These are phyloP conservation scores for Epinephelus lanceolatus DNA, from an alignment of 2,113 vertebrate genomes.

Conservation along the genomic window DNA sequence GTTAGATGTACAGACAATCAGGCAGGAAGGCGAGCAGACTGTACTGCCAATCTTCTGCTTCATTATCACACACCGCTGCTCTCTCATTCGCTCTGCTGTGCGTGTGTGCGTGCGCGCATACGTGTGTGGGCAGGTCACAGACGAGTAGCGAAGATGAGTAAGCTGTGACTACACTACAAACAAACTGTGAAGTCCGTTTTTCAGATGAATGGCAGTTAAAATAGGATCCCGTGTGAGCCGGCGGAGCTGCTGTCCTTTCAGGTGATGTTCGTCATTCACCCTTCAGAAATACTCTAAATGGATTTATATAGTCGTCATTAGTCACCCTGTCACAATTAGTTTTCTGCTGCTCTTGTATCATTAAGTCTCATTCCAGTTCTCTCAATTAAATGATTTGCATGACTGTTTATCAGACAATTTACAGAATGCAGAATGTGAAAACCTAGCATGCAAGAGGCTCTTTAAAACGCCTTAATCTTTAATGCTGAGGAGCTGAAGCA, in stretches of 20 bases:
- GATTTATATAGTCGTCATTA: constrained; percentile 51
- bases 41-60: constrained; percentile 48
- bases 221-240: not conserved
- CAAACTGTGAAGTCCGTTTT: constrained; percentile 39
- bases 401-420: constrained; percentile 35
- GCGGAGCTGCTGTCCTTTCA: constrained; percentile 31
- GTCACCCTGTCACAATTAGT: constrained; percentile 63
- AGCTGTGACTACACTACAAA: constrained; percentile 33
- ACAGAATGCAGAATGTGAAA: not conserved
- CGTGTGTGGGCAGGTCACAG: constrained; percentile 46
- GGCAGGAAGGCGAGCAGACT: constrained; percentile 30
- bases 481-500: not conserved
- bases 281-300: constrained; percentile 33
- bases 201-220: constrained; percentile 46
- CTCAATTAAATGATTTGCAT: constrained; percentile 47
- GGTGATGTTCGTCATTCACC: constrained; percentile 8
- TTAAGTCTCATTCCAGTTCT: constrained; percentile 50
- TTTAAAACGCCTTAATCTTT: not conserved
- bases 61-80: constrained; percentile 37
- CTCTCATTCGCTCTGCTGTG: not conserved
- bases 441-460: not conserved
- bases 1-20: constrained; percentile 46
- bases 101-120: not conserved
- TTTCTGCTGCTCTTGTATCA: constrained; percentile 46
- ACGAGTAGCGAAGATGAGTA: constrained; percentile 33